These are phyloP conservation scores for Eubasilissa regina DNA, from an alignment of 1,140 invertebrate species.

Conservation along the genomic window DNA sequence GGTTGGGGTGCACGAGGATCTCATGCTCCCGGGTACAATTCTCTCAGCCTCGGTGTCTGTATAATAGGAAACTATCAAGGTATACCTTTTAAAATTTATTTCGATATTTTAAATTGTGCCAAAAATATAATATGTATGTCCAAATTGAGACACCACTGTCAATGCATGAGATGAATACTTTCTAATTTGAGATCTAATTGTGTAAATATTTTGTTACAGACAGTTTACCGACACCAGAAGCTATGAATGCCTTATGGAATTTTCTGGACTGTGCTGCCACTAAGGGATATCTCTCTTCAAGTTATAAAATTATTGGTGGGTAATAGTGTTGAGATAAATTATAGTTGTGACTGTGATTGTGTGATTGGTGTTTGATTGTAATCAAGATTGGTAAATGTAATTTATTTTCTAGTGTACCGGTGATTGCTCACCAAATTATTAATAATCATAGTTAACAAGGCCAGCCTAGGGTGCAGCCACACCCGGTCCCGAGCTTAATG, in stretches of 20 bases:
- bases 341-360: too few species aligned
- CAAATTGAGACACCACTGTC: too few species aligned
- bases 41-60: constrained; percentile 73
- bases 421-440: too few species aligned
- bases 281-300: constrained; percentile 58
- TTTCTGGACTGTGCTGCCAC: constrained; percentile 60
- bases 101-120: too few species aligned
- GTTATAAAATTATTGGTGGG: constrained; percentile 64
- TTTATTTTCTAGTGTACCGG: too few species aligned
- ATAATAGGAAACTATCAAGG: constrained; percentile 74
- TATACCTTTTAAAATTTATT: background rate
- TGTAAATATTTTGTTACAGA: background rate
- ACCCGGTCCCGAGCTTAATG: background rate
- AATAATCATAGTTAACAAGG: too few species aligned
- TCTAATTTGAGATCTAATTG: too few species aligned
- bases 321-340: background rate
- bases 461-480: background rate
- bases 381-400: background rate
- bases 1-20: constrained; percentile 75
- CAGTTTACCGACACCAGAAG: background rate
- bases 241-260: constrained; percentile 13
- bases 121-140: too few species aligned
- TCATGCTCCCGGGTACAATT: constrained; percentile 73
- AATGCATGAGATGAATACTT: too few species aligned
- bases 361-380: background rate